Evolutionary conservation across 2,113 vertebrate species (phyloP).

Genomic region (Poecilia latipinna): DNA sequence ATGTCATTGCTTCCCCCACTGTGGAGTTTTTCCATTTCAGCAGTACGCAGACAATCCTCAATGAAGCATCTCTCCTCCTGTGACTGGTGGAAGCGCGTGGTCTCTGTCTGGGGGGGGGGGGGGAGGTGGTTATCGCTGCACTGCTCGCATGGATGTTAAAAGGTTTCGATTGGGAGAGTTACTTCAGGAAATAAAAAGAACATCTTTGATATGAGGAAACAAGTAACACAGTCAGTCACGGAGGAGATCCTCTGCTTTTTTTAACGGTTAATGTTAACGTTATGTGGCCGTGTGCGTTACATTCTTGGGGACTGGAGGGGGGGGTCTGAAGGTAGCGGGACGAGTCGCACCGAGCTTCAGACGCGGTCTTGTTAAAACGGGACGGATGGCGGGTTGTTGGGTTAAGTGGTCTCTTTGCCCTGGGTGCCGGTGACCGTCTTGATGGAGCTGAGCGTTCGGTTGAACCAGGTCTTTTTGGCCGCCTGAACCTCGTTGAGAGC

Average conservation of each 20-base stretch:
- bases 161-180: conserved; percentile 1
- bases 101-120: conserved; percentile 10
- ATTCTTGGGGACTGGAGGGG: background rate
- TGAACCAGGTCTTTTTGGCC: conserved; percentile 99
- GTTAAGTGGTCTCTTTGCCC: conserved; percentile 96
- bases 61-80: conserved; percentile 66
- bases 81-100: conserved; percentile 51
- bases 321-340: conserved; percentile 17
- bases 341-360: conserved; percentile 20
- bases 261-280: conserved; percentile 53
- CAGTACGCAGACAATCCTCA: conserved; percentile 85
- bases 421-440: conserved; percentile 97
- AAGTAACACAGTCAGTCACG: conserved; percentile 36
- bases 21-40: conserved; percentile 82
- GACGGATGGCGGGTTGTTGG: background rate
- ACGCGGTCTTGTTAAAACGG: conserved; percentile 19
- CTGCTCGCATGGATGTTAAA: conserved; percentile 45
- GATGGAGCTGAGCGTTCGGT: conserved; percentile 97
- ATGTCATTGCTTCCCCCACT: conserved; percentile 52
- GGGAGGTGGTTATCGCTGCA: conserved; percentile 5
- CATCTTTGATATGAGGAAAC: conserved; percentile 19
- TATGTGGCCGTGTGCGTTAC: conserved; percentile 32
- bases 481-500: conserved; percentile 97
- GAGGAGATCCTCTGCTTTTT: conserved; percentile 40
- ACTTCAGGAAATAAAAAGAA: conserved; percentile 11